These are phyloP conservation scores for Anoplius nigerrimus DNA, from an alignment of 2,888 invertebrate genomes.

Conservation along the genomic window DNA sequence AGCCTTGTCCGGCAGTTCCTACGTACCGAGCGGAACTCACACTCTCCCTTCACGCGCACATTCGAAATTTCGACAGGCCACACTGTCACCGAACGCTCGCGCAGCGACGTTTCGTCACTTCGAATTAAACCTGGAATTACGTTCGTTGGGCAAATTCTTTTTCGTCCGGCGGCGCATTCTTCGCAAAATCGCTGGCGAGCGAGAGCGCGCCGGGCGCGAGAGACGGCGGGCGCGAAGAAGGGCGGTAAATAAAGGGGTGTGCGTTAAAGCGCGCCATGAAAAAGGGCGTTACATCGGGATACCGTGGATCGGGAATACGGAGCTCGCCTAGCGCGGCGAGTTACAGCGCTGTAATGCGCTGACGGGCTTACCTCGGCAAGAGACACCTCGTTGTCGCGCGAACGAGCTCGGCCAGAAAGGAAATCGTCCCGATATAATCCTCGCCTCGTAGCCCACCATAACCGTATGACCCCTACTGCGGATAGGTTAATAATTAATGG, in stretches of 20 bases:
- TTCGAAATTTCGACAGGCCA: no score
- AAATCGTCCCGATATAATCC: no score
- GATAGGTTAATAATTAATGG: no score
- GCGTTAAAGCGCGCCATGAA: conserved; percentile 1
- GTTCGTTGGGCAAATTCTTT: conserved; percentile 13
- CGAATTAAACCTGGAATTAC: neutral
- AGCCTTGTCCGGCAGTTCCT: no score
- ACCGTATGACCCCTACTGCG: no score
- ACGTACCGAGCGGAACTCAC: conserved; percentile 21
- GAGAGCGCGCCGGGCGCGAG: neutral
- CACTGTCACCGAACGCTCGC: no score
- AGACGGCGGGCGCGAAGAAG: neutral
- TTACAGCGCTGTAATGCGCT: neutral
- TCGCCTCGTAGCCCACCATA: no score
- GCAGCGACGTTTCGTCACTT: neutral
- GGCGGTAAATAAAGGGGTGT: no score
- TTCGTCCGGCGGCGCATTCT: neutral
- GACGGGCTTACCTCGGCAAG: no score
- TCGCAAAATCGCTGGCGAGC: conserved; percentile 1
- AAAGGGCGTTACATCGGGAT: conserved; percentile 6
- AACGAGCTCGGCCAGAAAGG: no score
- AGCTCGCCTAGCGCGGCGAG: neutral
- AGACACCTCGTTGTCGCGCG: no score
- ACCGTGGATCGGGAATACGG: conserved; percentile 1
- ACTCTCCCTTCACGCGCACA: no score